Base-by-base conservation (phyloP, 2,113 vertebrate genomes). In the Neofelis nebulosa region DNA sequence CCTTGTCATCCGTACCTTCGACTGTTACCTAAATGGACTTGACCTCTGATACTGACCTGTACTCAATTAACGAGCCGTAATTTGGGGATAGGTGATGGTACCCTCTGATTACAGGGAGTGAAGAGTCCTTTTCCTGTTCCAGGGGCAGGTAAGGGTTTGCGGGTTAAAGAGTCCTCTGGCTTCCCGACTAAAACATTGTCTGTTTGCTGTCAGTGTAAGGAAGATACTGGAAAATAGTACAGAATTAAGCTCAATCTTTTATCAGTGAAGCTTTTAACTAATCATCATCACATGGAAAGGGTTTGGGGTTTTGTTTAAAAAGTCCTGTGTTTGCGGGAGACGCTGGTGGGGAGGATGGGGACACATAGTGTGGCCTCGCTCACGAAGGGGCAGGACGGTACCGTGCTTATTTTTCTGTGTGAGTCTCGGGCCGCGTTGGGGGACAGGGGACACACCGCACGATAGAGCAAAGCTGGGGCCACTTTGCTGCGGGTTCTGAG, bases 121-220 rank as follows among this genome's bases (percentile, higher is more conserved):
- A 90, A 69, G 61, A 69, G 61, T 96, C 89, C 63, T 25, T 68
- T 96, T 89, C 96, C 98, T 95, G 65, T 91, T 89, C 61, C 74
- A 10, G 97, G 97, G 97, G 83, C 95, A 14, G 76, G 91, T 80
- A 2, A 55, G 97, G 92, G 94, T 97, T 90, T 91, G 96, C 81
- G 89, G 95, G 80, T 79, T 96, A 48, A 11, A 57, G 93, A 38
- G 21, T 12, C 36, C 19, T 83, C 88, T 82, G 33, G 93, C 27
- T 48, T 63, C 27, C 78, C 74, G 83, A n/a, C 79, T 15, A 31
- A 91, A 86, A 65, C 38, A 13, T 41, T 78, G 81, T 74, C 81
- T 80, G 3, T 19, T 18, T 66, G 81, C n/a, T 94, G 68, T 96
- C 95, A 93, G 79, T 76, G n/a, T 38, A 68, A 89, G 57, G 86